Evolutionary conservation across 1,140 invertebrate species (phyloP).

Genomic region (Sycophila sp.): DNA sequence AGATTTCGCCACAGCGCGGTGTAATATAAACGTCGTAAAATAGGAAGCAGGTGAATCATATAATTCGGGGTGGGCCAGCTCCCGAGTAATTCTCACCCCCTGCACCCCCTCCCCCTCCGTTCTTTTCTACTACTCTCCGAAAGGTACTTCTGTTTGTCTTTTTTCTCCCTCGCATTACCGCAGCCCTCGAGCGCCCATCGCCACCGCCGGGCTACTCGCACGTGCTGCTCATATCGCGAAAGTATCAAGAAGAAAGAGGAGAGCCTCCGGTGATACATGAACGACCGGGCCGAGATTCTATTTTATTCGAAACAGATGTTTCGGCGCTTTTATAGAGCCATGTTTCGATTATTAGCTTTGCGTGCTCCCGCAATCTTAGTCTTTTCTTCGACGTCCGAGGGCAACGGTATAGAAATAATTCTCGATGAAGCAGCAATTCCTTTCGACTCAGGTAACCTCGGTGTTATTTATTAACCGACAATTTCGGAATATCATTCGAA

Average conservation of each 20-base stretch:
- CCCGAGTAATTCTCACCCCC: slow-evolving; percentile 55
- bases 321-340: slow-evolving; percentile 28
- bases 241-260: slow-evolving; percentile 22
- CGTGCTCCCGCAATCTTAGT: background rate
- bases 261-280: slow-evolving; percentile 18
- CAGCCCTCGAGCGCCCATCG: slow-evolving; percentile 40
- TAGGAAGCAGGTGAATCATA: slow-evolving; percentile 67
- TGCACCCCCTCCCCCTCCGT: slow-evolving; percentile 18
- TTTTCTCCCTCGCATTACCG: slow-evolving; percentile 18
- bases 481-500: no score
- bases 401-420: background rate
- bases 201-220: slow-evolving; percentile 42
- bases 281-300: slow-evolving; percentile 40
- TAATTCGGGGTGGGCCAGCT: slow-evolving; percentile 57
- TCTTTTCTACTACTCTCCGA: no score
- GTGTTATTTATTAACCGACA: background rate
- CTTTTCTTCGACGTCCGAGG: background rate
- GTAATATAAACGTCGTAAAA: slow-evolving; percentile 68
- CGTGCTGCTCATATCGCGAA: slow-evolving; percentile 55
- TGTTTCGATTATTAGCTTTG: slow-evolving; percentile 36
- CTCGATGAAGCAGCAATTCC: background rate
- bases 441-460: background rate
- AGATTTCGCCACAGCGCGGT: slow-evolving; percentile 55
- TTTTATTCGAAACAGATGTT: slow-evolving; percentile 40
- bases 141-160: slow-evolving; percentile 17